Evolutionary conservation across 2,888 invertebrate species (phyloP).

Genomic region (Parnassius mnemosyne): DNA sequence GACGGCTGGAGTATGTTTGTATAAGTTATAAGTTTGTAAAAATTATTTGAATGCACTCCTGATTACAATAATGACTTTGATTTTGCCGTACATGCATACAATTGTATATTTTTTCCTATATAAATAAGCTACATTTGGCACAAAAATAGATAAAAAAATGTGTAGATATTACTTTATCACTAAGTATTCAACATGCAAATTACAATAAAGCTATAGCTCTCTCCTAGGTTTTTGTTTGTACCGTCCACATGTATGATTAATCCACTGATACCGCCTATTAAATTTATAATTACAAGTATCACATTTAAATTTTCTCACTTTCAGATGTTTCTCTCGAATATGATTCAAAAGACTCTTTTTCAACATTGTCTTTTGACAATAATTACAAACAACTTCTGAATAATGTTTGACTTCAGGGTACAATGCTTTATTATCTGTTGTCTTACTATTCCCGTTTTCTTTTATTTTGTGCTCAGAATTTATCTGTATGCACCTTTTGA

Average conservation of each 20-base stretch:
- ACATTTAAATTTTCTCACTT: constrained; percentile 4
- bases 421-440: neutral
- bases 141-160: no score
- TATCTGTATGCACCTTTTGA: constrained; percentile 5
- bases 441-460: neutral
- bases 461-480: neutral
- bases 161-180: no score
- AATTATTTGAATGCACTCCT: no score
- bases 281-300: constrained; percentile 3
- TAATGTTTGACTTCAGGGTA: neutral
- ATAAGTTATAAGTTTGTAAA: no score
- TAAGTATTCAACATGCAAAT: no score
- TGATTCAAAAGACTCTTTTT: constrained; percentile 8
- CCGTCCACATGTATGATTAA: constrained; percentile 3
- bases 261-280: neutral
- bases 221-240: neutral
- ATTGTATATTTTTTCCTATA: no score
- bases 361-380: constrained; percentile 14
- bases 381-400: constrained; percentile 1
- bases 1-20: no score
- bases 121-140: no score
- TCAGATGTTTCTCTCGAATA: constrained; percentile 8
- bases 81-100: no score
- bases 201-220: neutral
- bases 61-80: no score